Conservation (phyloP, 2,888 invertebrate genomes). For the Pediacus dermestoides region DNA sequence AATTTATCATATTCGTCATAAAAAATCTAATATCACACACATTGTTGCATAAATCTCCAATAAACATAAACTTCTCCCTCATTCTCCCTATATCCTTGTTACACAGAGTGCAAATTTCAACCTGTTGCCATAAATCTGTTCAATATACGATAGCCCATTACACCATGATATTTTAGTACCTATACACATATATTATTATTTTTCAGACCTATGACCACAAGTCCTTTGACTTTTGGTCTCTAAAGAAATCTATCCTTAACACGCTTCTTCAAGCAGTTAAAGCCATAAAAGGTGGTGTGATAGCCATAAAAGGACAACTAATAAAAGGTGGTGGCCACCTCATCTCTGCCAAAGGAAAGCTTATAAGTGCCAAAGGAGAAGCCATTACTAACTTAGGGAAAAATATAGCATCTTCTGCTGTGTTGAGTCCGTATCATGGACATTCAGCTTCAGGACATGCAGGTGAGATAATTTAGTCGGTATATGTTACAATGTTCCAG, state of each 20-base stretch:
- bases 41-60: too few relatives aligned
- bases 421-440: constrained; percentile 52
- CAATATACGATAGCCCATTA: neutral
- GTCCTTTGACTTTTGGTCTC: constrained; percentile 56
- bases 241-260: constrained; percentile 78
- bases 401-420: constrained; percentile 72
- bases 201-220: constrained; percentile 39
- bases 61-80: too few relatives aligned
- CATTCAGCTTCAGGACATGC: constrained; percentile 27
- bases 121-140: neutral
- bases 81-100: too few relatives aligned
- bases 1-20: too few relatives aligned
- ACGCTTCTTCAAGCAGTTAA: constrained; percentile 84
- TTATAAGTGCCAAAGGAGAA: constrained; percentile 74
- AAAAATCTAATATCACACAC: too few relatives aligned
- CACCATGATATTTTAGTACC: constrained; percentile 2
- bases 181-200: neutral
- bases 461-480: too few relatives aligned
- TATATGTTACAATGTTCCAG: too few relatives aligned
- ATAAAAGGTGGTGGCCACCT: constrained; percentile 78
- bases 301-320: constrained; percentile 82
- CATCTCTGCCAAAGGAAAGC: constrained; percentile 60
- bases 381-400: constrained; percentile 76
- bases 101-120: too few relatives aligned
- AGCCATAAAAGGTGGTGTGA: constrained; percentile 81